Conservation (phyloP, 1,140 invertebrate species). For the Yoshiicerus persimilis region DNA sequence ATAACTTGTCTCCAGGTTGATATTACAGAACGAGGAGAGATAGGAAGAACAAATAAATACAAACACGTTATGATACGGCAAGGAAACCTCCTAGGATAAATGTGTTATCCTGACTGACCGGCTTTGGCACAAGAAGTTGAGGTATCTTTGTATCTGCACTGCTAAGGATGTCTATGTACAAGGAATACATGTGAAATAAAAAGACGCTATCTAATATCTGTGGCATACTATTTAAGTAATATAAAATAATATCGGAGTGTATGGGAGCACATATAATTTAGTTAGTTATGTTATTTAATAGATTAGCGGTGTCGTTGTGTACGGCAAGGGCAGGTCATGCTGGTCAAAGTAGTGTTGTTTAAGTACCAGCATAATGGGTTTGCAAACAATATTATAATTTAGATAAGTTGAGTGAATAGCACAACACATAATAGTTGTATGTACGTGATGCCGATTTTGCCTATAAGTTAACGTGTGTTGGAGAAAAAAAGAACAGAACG, state of each 20-base stretch:
- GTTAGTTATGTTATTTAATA: background rate
- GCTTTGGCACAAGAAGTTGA: background rate
- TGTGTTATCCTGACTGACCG: background rate
- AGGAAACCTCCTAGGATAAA: background rate
- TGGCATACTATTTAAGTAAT: background rate
- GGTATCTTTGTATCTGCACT: too few relatives aligned
- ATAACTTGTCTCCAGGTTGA: background rate
- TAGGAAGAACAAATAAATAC: background rate
- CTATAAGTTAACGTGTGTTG: background rate
- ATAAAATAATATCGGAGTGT: background rate
- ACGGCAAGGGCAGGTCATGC: background rate
- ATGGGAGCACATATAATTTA: background rate
- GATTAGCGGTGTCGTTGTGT: background rate
- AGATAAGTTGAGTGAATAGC: background rate
- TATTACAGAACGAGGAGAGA: background rate
- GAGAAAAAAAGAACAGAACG: background rate
- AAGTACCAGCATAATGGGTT: slow-evolving; percentile 3
- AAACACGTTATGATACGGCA: background rate
- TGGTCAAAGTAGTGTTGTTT: background rate
- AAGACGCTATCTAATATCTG: background rate
- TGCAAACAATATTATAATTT: background rate
- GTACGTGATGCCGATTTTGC: background rate
- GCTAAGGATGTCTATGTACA: too few relatives aligned
- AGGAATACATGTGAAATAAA: background rate
- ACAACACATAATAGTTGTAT: background rate